These are phyloP conservation scores for Drosophila nr. fundita DNA, from an alignment of 2,888 invertebrate genomes.

Conservation along the genomic window DNA sequence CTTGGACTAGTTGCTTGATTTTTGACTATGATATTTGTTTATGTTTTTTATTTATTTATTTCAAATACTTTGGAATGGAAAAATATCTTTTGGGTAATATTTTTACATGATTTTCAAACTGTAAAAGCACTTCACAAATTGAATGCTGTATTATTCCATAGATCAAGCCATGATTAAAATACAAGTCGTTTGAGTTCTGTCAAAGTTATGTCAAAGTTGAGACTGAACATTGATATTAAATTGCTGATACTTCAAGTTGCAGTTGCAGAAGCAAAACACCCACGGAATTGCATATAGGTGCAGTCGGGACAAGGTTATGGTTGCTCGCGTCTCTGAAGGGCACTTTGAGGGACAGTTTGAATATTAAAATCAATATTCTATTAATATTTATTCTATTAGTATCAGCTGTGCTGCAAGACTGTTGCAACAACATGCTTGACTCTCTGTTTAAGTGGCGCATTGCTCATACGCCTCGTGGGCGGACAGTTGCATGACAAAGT, in stretches of 20 bases:
- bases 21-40: neutral
- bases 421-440: conserved; percentile 20
- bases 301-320: neutral
- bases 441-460: conserved; percentile 16
- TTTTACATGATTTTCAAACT: neutral
- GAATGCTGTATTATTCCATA: neutral
- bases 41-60: too few relatives aligned
- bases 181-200: neutral
- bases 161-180: neutral
- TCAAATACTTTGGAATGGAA: neutral
- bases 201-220: neutral
- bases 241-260: neutral
- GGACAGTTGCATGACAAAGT: conserved; percentile 52
- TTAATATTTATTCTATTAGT: conserved; percentile 18
- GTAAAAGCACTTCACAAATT: neutral
- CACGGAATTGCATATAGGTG: neutral
- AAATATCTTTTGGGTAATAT: too few relatives aligned
- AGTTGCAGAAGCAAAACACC: neutral
- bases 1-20: too few relatives aligned
- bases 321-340: neutral
- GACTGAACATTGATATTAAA: neutral
- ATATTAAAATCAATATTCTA: conserved; percentile 6
- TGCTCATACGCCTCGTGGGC: conserved; percentile 57
- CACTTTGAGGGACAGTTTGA: conserved; percentile 2
- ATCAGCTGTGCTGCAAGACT: conserved; percentile 24